These are phyloP conservation scores for Tringa solitaria DNA, from an alignment of 2,113 vertebrate species.

Conservation along the genomic window DNA sequence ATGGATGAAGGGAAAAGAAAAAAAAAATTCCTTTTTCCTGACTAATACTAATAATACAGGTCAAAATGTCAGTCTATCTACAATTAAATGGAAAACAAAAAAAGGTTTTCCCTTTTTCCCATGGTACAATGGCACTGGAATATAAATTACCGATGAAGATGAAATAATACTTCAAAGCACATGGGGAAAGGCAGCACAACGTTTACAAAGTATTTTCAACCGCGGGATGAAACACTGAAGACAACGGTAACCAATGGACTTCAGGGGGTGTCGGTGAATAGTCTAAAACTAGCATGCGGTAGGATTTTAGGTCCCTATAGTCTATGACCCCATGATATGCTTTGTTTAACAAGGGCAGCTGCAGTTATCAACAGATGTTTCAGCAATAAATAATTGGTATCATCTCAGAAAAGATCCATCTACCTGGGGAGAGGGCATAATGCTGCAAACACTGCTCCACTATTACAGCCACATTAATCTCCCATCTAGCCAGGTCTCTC, in stretches of 20 bases:
- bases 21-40: slow-evolving; percentile 71
- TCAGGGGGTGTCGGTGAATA: slow-evolving; percentile 71
- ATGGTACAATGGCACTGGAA: slow-evolving; percentile 75
- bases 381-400: slow-evolving; percentile 84
- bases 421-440: slow-evolving; percentile 82
- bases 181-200: slow-evolving; percentile 61
- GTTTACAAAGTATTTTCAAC: slow-evolving; percentile 77
- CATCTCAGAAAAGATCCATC: slow-evolving; percentile 76
- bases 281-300: slow-evolving; percentile 73
- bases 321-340: slow-evolving; percentile 73
- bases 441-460: slow-evolving; percentile 68
- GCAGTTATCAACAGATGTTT: slow-evolving; percentile 87
- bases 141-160: slow-evolving; percentile 80
- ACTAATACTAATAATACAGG: slow-evolving; percentile 80
- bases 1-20: slow-evolving; percentile 6
- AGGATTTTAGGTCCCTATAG: slow-evolving; percentile 71
- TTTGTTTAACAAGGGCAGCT: slow-evolving; percentile 81
- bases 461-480: slow-evolving; percentile 80
- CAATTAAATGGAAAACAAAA: slow-evolving; percentile 80
- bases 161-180: slow-evolving; percentile 84
- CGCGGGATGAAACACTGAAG: slow-evolving; percentile 63
- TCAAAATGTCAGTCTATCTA: slow-evolving; percentile 79
- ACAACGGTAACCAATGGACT: slow-evolving; percentile 70
- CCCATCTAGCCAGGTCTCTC: slow-evolving; percentile 78
- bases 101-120: slow-evolving; percentile 69